Evolutionary conservation across 2,888 invertebrate genomes (phyloP), one percentile per base, ranked within the genome.

Genomic region (Altica lythri): DNA sequence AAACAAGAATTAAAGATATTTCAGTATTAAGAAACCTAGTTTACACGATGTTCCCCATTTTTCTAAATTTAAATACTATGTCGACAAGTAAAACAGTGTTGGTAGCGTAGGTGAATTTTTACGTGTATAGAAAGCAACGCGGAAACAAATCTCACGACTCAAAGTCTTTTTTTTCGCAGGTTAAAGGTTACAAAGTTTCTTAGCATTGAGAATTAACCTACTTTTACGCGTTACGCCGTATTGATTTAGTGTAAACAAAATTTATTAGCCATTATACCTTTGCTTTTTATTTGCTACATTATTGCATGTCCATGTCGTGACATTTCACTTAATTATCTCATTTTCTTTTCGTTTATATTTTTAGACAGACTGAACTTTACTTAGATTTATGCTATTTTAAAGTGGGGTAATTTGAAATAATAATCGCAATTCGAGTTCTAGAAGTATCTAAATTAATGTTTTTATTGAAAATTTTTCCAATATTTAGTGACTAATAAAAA

Each of bases 171-270:
- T 40, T 40, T 40, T 22, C 38, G 45, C 25, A 27, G 55, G 55
- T 50, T 42, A 55, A 55, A 50, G 55, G 55, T 55, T 44, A 46
- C 52, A 34, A 35, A 57, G 53, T 57, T 40, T 46, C 46, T 53
- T 35, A 48, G 44, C 34, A 47, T 49, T 42, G 55, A 51, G 56
- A 38, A 59, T 59, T 59, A 59, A 59, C 59, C 59, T 55, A 59
- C 50, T 59, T 59, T 50, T 53, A 49, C 22, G 16, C 53, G 27
- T 49, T 49, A 48, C 49, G 45, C 34, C 18, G 38, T 47, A 55
- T 55, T 43, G 51, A 55, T 55, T 49, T 42, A 42, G 27, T 42
- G 42, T 47, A 38, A 42, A 35, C 42, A 17, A 42, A 53, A 32
- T 53, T 47, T 47, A 53, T 53, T 53, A 40, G 25, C 53, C 38